phyloP scores from a whole-genome alignment of 2,113 vertebrate species.

The Phylloscopus whistleri region DNA sequence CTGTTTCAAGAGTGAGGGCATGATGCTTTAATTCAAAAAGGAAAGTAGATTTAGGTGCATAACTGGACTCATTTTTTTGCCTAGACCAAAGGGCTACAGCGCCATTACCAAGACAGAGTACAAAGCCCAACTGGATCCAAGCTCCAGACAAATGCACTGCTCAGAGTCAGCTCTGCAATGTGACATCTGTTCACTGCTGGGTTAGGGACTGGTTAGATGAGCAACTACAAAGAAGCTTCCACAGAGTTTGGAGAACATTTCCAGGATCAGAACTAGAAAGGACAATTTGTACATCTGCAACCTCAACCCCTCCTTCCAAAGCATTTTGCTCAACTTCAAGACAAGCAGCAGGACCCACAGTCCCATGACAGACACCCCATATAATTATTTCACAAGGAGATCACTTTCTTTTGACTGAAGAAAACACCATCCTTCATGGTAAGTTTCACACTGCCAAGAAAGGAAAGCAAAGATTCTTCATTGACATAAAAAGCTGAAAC shows the following conservation, averaged over 20 bases:
- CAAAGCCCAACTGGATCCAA: not conserved
- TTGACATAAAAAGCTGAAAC: not conserved
- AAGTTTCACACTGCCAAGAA: not conserved
- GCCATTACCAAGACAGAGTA: not conserved
- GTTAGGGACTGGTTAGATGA: not conserved
- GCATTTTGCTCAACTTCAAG: not conserved
- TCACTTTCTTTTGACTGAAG: not conserved
- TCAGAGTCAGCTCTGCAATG: not conserved
- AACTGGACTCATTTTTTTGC: not conserved
- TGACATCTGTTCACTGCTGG: not conserved
- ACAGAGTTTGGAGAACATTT: not conserved
- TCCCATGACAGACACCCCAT: not conserved
- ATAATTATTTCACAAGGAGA: not conserved
- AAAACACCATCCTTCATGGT: fast-evolving
- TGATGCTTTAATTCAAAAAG: not conserved
- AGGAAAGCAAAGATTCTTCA: not conserved
- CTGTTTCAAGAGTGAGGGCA: not conserved
- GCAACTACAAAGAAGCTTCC: not conserved
- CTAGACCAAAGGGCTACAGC: not conserved
- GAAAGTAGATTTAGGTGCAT: not conserved
- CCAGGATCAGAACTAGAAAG: not conserved
- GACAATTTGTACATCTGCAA: not conserved
- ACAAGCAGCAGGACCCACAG: not conserved
- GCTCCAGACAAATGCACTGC: not conserved
- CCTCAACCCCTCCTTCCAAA: not conserved